Percentiles rank a stretch among this genome's conserved stretches.
phyloP scores from a whole-genome alignment of 1,140 invertebrate species.

The Zaprionus kolodkinae region DNA sequence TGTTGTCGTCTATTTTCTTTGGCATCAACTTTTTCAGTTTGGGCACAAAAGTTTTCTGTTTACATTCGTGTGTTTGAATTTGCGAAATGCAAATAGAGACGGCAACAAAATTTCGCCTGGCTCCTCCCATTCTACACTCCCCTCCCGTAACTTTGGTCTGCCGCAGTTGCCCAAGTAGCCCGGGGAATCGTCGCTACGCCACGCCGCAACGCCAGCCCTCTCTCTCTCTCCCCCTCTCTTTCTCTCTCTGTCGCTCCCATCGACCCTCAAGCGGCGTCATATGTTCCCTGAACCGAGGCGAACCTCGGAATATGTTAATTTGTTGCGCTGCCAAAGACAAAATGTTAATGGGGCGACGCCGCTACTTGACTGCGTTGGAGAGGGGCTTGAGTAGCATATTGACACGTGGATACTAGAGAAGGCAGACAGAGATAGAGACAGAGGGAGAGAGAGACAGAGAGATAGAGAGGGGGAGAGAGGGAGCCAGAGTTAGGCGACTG shows the following conservation, averaged over 20 bases:
- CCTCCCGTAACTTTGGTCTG: slow-evolving; percentile 27
- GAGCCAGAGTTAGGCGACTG: not conserved
- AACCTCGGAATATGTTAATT: slow-evolving; percentile 62
- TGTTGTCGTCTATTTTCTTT: slow-evolving; percentile 57
- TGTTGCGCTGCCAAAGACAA: slow-evolving; percentile 42
- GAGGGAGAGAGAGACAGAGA: not conserved
- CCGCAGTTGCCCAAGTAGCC: slow-evolving; percentile 32
- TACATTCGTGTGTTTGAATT: slow-evolving; percentile 74
- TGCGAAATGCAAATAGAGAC: slow-evolving; percentile 66
- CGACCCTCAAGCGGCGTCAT: slow-evolving; percentile 33
- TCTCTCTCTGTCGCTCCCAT: too few relatives aligned
- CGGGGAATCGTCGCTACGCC: slow-evolving; percentile 36
- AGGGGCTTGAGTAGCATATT: not conserved
- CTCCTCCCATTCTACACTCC: slow-evolving; percentile 6
- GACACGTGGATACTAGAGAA: slow-evolving; percentile 5
- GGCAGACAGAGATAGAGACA: not conserved
- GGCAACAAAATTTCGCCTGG: slow-evolving; percentile 40
- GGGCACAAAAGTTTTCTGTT: slow-evolving; percentile 60
- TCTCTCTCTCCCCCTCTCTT: not conserved
- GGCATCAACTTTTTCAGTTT: slow-evolving; percentile 62
- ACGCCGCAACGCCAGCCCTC: slow-evolving; percentile 2
- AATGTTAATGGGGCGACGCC: slow-evolving; percentile 43
- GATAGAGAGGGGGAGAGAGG: not conserved
- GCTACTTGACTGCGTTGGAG: slow-evolving; percentile 7
- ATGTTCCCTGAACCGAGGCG: slow-evolving; percentile 46